Evolutionary conservation across 2,888 invertebrate genomes (phyloP).

Genomic region (Petrolisthes cinctipes): DNA sequence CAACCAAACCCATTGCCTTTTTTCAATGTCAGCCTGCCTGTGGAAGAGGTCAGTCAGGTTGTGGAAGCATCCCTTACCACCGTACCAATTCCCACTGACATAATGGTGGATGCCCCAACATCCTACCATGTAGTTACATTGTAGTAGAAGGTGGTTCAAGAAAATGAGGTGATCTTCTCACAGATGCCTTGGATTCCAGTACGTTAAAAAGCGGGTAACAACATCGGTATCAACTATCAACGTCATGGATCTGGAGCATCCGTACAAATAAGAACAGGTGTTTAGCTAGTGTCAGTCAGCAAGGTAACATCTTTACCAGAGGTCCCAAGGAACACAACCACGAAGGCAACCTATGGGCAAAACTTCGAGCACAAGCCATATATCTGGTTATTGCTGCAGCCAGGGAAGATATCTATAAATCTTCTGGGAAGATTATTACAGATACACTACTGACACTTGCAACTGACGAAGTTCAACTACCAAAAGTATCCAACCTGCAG

Average conservation of each 20-base stretch:
- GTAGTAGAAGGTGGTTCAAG: constrained; percentile 29
- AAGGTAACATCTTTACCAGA: constrained; percentile 33
- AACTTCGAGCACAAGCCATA: constrained; percentile 30
- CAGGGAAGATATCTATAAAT: constrained; percentile 37
- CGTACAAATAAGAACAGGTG: constrained; percentile 23
- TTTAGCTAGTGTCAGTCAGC: too few species aligned
- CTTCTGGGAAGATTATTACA: constrained; percentile 25
- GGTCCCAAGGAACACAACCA: constrained; percentile 39
- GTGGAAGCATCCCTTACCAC: too few species aligned
- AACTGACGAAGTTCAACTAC: constrained; percentile 34
- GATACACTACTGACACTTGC: constrained; percentile 34
- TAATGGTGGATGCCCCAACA: constrained; percentile 32
- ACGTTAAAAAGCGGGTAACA: constrained; percentile 28
- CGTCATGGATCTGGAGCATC: constrained; percentile 29
- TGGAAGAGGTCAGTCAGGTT: constrained; percentile 20
- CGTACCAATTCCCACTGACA: constrained; percentile 31
- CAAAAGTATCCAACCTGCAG: constrained; percentile 43
- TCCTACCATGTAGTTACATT: constrained; percentile 25
- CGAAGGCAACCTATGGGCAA: constrained; percentile 26
- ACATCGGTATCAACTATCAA: constrained; percentile 20
- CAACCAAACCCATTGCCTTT: constrained; percentile 23
- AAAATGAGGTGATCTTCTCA: constrained; percentile 13
- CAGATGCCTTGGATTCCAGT: constrained; percentile 9
- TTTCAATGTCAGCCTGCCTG: constrained; percentile 28
- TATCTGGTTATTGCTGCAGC: constrained; percentile 13